Evolutionary conservation across 2,113 vertebrate genomes (phyloP).

Genomic region (Caretta caretta): DNA sequence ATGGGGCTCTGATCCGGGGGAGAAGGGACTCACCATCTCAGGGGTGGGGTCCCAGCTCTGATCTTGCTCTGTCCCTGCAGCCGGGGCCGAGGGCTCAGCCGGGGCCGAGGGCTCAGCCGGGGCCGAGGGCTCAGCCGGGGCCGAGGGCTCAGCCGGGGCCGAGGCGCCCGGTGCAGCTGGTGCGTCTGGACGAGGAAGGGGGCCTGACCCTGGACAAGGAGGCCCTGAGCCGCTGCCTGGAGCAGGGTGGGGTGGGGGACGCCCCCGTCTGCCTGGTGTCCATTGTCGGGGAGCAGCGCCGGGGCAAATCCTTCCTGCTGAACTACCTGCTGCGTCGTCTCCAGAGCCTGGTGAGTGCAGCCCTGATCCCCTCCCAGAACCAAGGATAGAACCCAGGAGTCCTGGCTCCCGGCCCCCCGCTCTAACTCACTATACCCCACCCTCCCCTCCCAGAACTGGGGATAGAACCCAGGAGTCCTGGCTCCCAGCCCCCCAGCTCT

Average conservation of each 20-base stretch:
- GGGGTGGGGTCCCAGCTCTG: background rate
- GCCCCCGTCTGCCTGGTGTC: slow-evolving; percentile 65
- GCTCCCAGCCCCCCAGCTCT: too few relatives aligned
- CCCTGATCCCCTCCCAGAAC: background rate
- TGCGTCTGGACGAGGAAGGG: background rate
- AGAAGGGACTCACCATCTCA: too few relatives aligned
- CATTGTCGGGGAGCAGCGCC: slow-evolving; percentile 64
- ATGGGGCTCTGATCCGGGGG: background rate
- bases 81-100: too few relatives aligned
- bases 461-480: too few relatives aligned
- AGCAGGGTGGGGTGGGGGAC: slow-evolving; percentile 44
- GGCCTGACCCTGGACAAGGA: slow-evolving; percentile 51
- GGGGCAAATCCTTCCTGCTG: slow-evolving; percentile 69
- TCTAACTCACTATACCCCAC: background rate
- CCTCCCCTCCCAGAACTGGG: too few relatives aligned
- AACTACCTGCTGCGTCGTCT: slow-evolving; percentile 51
- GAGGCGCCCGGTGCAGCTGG: slow-evolving; percentile 33
- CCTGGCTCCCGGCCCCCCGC: background rate
- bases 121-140: background rate
- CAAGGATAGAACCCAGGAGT: too few relatives aligned
- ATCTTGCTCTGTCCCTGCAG: background rate
- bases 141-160: accelerated
- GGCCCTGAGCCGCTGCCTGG: slow-evolving; percentile 56
- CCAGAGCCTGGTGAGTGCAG: background rate
- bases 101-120: too few relatives aligned